phyloP scores from a whole-genome alignment of 1,140 invertebrate species.

The Drusus annulatus region DNA sequence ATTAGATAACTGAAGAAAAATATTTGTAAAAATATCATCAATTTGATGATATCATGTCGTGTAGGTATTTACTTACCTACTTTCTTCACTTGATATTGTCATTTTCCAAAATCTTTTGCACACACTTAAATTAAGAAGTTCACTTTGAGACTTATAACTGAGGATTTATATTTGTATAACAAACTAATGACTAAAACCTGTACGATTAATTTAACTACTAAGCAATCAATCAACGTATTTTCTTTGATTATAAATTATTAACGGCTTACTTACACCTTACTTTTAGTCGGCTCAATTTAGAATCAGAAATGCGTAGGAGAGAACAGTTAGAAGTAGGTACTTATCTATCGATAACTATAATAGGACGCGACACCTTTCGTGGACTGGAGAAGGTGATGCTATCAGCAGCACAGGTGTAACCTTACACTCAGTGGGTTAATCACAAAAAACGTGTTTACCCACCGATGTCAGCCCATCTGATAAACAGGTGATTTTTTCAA shows the following conservation, averaged over 20 bases:
- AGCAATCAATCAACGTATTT: too few species aligned
- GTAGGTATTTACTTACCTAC: too few species aligned
- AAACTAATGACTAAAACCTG: too few species aligned
- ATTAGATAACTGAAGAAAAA: too few species aligned
- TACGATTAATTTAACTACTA: too few species aligned
- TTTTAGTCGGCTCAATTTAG: background rate
- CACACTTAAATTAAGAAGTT: too few species aligned
- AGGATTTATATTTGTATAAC: too few species aligned
- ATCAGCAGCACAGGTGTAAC: constrained; percentile 53
- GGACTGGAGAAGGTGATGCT: constrained; percentile 42
- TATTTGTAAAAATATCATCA: too few species aligned
- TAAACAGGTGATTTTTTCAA: constrained; percentile 57
- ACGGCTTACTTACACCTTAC: background rate
- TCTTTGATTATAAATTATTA: constrained; percentile 9
- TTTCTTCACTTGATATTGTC: too few species aligned
- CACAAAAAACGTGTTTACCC: constrained; percentile 53
- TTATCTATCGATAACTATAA: background rate
- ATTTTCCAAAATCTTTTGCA: too few species aligned
- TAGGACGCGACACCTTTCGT: constrained; percentile 44
- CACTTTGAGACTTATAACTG: too few species aligned
- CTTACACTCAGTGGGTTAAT: constrained; percentile 14
- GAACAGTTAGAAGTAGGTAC: constrained; percentile 2
- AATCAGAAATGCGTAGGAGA: constrained; percentile 1
- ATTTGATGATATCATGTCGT: too few species aligned
- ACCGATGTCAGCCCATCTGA: constrained; percentile 46